Evolutionary conservation across 2,113 vertebrate genomes (phyloP), one percentile per base, ranked within the genome.

Genomic region (Blennius ocellaris): DNA sequence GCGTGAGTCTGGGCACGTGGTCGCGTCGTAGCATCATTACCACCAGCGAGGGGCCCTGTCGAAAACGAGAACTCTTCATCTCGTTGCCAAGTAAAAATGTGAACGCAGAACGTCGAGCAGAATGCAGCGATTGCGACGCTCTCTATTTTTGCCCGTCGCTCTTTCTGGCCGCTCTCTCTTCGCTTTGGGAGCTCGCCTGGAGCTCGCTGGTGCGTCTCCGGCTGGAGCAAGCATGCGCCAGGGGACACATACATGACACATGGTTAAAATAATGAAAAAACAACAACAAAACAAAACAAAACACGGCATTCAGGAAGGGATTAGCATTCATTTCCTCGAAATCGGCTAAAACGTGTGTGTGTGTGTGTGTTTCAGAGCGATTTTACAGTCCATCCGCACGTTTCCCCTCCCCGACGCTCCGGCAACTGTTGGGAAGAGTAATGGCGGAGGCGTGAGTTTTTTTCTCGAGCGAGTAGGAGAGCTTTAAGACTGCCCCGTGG

Each of bases 401-500:
- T 63, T 44, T 59, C 7, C 21, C 30, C 8, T 50, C 48, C 8
- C 1, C 36, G 45, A 67, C 63, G 67, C 62, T 36, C 47, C 65
- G 72, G 54, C 81, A 30, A 80, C 80, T 60, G 65, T 81, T 78
- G 3, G 12, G 47, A 66, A 66, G 55, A 6, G 15, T 61, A 65
- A 61, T 37, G 68, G 77, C 1, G n/a, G 44, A 55, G 68, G 61
- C 64, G 37, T 43, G 52, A 70, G 73, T 43, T 72, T 77, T 68
- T 81, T 84, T 74, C 55, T 57, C 57, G 69, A 72, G 76, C 6
- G 53, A 78, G 77, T 76, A 48, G 83, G 84, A 67, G 73, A 61
- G 70, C 69, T 86, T 81, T 79, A 68, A 79, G 59, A 78, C 30
- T 44, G 52, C 74, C 87, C 77, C n/a, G 30, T 48, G 76, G 76